Evolutionary conservation across 2,888 invertebrate genomes (phyloP), one percentile per base, ranked within the genome.

Genomic region (Papilio elwesi): DNA sequence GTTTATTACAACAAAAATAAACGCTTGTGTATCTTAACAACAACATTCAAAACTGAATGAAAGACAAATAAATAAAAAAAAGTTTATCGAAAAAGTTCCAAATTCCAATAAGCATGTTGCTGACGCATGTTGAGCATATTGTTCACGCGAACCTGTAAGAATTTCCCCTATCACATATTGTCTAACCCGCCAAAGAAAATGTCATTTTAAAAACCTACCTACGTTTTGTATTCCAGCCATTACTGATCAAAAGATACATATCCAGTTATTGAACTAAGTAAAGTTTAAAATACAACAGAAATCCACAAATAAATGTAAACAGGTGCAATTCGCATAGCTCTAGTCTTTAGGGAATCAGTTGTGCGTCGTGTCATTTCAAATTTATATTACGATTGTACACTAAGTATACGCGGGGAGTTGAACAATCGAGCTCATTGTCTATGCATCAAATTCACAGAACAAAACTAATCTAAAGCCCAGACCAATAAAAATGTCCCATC

Each of bases 401-500:
- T 83, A 86, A 85, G 89, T 85, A 86, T 83, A 84, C 79, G 82
- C 80, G 83, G 89, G 89, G 90, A 81, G 89, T 83, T 89, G 91
- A 92, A 90, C 91, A 90, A 93, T 91, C 87, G 90, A 87, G 86
- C 89, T 93, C 92, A 92, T 93, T 92, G 85, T 89, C 88, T 90
- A 93, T 93, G 93, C 93, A 93, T 93, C 93, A 93, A 92, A 92
- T 90, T 90, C 89, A 86, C 88, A 89, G 89, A 92, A 93, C 92
- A 92, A 93, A 92, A 92, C 92, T 93, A 92, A 93, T 93, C 92
- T 90, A 87, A 85, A 87, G 88, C 90, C 84, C 83, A 82, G 86
- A 89, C 92, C 90, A 91, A 92, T 93, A 93, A 93, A 93, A 93
- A 90, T 89, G 90, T 91, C 91, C 90, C 90, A 89, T 87, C 90